phyloP scores from a whole-genome alignment of 2,888 invertebrate genomes.

The Cheilosia vernalis region DNA sequence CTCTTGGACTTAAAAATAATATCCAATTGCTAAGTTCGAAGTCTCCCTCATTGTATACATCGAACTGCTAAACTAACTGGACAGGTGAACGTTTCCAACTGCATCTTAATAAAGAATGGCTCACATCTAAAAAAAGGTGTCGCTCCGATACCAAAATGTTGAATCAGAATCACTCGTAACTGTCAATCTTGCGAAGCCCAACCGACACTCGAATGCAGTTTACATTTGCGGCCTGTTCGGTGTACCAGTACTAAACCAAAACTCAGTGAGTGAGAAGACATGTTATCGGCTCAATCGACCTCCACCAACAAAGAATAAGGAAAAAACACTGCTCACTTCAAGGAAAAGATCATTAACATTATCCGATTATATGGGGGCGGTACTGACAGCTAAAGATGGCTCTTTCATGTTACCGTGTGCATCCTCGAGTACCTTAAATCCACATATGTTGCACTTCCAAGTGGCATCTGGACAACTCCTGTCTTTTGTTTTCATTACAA shows the following conservation, averaged over 20 bases:
- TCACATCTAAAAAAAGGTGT: not conserved
- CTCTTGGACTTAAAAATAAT: too few species aligned
- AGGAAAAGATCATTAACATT: conserved; percentile 43
- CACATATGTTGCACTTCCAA: conserved; percentile 49
- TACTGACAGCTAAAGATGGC: conserved; percentile 31
- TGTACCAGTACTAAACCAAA: too few species aligned
- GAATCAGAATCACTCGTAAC: too few species aligned
- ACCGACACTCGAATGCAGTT: not conserved
- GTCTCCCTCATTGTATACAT: too few species aligned
- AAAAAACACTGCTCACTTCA: not conserved
- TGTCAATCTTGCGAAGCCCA: too few species aligned
- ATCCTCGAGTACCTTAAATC: conserved; percentile 10
- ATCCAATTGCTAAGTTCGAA: too few species aligned
- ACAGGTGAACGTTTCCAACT: not conserved
- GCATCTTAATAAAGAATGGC: not conserved
- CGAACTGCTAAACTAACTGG: not conserved
- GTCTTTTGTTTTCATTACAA: conserved; percentile 23
- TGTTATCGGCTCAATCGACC: conserved; percentile 1
- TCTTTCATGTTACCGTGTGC: conserved; percentile 18
- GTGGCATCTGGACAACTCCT: conserved; percentile 61
- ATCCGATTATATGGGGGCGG: conserved; percentile 32
- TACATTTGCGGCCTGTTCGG: not conserved
- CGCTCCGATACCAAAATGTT: too few species aligned
- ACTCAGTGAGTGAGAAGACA: not conserved
- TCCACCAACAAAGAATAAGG: not conserved